Evolutionary conservation across 2,113 vertebrate species (phyloP).

Genomic region (Galbula dea): DNA sequence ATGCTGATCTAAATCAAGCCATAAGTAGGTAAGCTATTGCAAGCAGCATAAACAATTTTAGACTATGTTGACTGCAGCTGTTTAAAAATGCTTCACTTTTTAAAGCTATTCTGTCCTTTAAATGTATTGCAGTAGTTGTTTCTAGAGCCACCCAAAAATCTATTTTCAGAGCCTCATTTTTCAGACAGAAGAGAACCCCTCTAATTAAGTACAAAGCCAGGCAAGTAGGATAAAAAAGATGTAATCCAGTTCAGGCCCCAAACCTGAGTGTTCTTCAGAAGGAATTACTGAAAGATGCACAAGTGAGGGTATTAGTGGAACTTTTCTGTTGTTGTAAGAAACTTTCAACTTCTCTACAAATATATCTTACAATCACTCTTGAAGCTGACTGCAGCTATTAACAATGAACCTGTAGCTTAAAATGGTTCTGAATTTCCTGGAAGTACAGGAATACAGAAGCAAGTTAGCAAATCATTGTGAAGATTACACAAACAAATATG

Average conservation of each 20-base stretch:
- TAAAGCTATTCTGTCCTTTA: background rate
- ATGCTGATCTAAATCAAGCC: background rate
- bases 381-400: constrained; percentile 12
- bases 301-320: background rate
- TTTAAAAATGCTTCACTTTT: background rate
- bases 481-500: background rate
- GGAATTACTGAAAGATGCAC: background rate
- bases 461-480: background rate
- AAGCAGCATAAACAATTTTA: background rate
- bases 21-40: background rate
- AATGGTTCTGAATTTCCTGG: background rate
- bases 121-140: background rate
- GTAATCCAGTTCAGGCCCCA: constrained; percentile 39
- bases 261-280: constrained; percentile 35
- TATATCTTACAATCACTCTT: constrained; percentile 15
- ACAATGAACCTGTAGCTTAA: background rate
- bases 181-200: background rate
- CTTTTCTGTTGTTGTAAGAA: background rate
- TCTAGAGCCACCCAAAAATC: background rate
- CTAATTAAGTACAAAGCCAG: constrained; percentile 23
- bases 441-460: background rate
- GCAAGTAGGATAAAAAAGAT: constrained; percentile 32
- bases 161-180: constrained; percentile 18
- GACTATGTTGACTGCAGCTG: background rate
- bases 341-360: constrained; percentile 24